Percentiles rank a stretch among this genome's conserved stretches.
Conservation (phyloP, 2,797 vertebrate species). For the Amblyraja radiata region DNA sequence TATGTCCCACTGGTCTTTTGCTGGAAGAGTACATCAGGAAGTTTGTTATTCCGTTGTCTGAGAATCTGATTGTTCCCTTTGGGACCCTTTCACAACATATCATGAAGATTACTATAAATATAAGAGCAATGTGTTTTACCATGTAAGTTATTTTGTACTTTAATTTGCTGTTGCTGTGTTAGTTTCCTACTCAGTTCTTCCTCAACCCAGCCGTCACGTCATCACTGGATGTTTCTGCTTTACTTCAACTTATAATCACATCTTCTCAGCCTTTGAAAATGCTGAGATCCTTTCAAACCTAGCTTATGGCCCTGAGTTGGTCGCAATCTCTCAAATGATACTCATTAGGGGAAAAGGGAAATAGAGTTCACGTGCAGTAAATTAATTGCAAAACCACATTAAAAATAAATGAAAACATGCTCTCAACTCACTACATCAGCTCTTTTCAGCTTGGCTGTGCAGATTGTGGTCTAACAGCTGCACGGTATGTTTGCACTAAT, state of each 20-base stretch:
- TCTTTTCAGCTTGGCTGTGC: neutral
- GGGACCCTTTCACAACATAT: neutral
- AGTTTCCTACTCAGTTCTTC: neutral
- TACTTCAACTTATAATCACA: neutral
- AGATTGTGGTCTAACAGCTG: neutral
- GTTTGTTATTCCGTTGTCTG: neutral
- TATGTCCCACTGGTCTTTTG: neutral
- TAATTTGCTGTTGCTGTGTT: neutral
- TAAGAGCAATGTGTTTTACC: neutral
- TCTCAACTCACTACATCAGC: neutral
- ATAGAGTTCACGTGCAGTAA: too few species aligned
- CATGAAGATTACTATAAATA: neutral
- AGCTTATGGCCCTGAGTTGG: neutral
- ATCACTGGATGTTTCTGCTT: neutral
- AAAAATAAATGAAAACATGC: conserved; percentile 13
- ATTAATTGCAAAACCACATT: neutral
- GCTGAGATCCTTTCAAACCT: neutral
- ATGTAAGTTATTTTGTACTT: neutral
- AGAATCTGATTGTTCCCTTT: neutral
- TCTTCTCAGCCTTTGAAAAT: neutral
- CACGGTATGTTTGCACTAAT: neutral
- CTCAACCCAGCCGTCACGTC: neutral
- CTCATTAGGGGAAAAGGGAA: neutral
- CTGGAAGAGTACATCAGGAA: neutral
- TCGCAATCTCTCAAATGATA: neutral